Base-by-base conservation (phyloP, 1,140 invertebrate species). In the Trichonephila clavata region DNA sequence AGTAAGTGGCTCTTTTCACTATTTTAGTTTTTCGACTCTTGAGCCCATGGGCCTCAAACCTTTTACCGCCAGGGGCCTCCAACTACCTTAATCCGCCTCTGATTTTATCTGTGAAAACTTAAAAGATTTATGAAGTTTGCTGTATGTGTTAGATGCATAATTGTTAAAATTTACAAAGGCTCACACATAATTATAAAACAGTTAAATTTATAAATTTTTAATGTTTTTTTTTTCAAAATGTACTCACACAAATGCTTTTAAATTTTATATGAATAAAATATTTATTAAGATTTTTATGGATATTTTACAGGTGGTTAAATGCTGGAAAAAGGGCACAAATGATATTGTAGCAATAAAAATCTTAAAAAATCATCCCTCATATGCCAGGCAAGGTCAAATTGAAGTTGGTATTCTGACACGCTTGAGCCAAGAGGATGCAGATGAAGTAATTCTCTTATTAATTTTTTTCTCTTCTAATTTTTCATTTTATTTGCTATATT, bases 301-400 rank as follows among this genome's bases (percentile, higher is more conserved):
- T 8, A 65, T 60, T 86, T 71, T 95, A 24, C 95, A 97, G 97
- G 99, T 99, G 95, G 99, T 99, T 95, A 99, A 99, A 97, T 99
- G 99, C 96, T 99, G 99, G 99, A 99, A 99, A 96, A 99, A 99
- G 96, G 99, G 99, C 95, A 99, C 99, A 93, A 99, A 99, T 96
- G 99, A 99, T 96, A 99, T 99, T 95, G 99, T 99, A 94, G 99
- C 99, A 95, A 99, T 99, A 95, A 99, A 99, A 97, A 99, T 99
- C 95, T 96, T 99, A 57, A 99, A 99, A 96, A 99, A 99, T 96
- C 99, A 99, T 97, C 99, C 99, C 88, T 99, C 99, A 89, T 99
- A 99, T 97, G 99, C 99, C 93, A 97, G 99, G 95, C 99, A 99
- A 97, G 99, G 99, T 94, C 99, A 99, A 96, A 99, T 99, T 96